Percentiles rank a stretch among this genome's conserved stretches.
These are phyloP conservation scores for Cosmorhoe ocellata DNA, from an alignment of 2,888 invertebrate genomes.

Conservation along the genomic window DNA sequence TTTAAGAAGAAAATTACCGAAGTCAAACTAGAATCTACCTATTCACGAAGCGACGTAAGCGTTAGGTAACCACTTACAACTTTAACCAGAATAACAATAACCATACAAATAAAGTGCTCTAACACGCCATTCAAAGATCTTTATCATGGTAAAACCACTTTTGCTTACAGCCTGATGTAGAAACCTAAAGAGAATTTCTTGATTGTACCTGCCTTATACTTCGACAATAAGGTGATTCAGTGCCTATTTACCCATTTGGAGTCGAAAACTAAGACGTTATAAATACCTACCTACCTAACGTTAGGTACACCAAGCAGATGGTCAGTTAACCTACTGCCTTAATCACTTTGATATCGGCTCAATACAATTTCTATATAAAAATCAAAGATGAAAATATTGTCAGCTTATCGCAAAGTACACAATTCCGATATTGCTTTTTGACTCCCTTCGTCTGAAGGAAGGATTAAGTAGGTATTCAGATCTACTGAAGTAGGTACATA, in stretches of 20 bases:
- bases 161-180: background rate
- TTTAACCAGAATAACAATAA: constrained; percentile 14
- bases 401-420: constrained; percentile 6
- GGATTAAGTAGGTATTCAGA: background rate
- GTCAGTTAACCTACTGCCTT: no score
- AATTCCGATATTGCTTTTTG: constrained; percentile 6
- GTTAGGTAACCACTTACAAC: constrained; percentile 4
- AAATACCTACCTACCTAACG: no score
- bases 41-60: background rate
- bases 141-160: constrained; percentile 4
- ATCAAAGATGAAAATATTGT: background rate
- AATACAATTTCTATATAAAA: no score
- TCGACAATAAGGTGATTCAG: no score
- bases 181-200: background rate
- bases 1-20: background rate
- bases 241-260: no score
- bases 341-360: no score
- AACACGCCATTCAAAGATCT: constrained; percentile 34
- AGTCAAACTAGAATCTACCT: background rate
- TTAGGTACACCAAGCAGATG: no score
- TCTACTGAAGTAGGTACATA: no score
- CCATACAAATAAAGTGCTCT: constrained; percentile 26
- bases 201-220: no score
- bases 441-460: background rate
- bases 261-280: no score